Conservation (phyloP, 92 coral and sea anemone genomes). For the Umimayanthus kanabou region DNA sequence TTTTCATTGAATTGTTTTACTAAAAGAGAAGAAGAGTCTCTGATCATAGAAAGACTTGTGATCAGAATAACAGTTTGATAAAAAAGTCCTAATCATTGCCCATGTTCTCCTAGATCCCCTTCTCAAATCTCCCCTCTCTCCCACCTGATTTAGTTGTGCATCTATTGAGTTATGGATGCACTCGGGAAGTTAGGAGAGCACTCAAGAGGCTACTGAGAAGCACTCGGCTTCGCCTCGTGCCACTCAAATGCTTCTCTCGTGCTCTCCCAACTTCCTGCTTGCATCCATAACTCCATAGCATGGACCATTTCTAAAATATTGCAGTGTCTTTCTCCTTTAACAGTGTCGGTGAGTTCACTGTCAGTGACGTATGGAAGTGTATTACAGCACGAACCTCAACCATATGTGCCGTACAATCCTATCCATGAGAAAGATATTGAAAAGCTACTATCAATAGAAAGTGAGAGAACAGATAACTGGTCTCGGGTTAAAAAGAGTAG, state of each 20-base stretch:
- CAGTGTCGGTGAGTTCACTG: slow-evolving; percentile 42
- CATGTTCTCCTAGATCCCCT: background rate
- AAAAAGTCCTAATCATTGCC: background rate
- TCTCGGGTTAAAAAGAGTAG: slow-evolving; percentile 72
- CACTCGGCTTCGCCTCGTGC: too few species aligned
- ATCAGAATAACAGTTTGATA: background rate
- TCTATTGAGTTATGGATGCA: too few species aligned
- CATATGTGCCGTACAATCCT: slow-evolving; percentile 93
- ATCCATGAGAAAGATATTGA: slow-evolving; percentile 91
- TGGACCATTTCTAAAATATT: too few species aligned
- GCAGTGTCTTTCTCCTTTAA: background rate
- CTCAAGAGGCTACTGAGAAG: too few species aligned
- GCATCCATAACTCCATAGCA: too few species aligned
- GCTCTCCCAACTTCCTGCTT: too few species aligned
- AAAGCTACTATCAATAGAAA: slow-evolving; percentile 76
- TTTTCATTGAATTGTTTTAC: background rate
- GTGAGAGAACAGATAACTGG: slow-evolving; percentile 84
- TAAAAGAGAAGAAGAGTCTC: background rate
- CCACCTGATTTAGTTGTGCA: too few species aligned
- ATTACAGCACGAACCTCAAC: slow-evolving; percentile 91
- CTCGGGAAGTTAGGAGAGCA: too few species aligned
- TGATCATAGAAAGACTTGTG: background rate
- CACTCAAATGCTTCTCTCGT: too few species aligned
- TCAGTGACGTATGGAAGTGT: slow-evolving; percentile 60
- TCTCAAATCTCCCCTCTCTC: background rate